phyloP scores from a whole-genome alignment of 2,113 vertebrate species.

The Oreochromis spilurus region DNA sequence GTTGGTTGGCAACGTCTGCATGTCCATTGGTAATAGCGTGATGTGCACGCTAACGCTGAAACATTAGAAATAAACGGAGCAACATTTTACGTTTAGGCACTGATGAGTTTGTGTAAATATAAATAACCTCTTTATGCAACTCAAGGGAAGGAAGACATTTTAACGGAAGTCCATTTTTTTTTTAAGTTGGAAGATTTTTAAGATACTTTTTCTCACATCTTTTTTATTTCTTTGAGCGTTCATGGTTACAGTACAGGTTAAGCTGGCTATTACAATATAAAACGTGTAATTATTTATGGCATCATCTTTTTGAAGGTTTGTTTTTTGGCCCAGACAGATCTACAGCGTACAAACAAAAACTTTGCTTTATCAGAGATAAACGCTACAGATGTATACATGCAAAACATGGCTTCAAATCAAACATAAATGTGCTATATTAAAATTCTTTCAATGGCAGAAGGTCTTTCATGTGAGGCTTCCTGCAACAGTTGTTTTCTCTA shows the following conservation, averaged over 20 bases:
- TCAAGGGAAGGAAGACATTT: not conserved
- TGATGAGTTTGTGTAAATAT: not conserved
- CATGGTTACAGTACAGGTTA: not conserved
- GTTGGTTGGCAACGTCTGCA: not conserved
- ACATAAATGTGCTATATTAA: not conserved
- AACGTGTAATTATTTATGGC: not conserved
- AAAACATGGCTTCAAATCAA: accelerated
- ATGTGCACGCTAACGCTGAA: accelerated
- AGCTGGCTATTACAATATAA: not conserved
- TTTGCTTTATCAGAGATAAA: not conserved
- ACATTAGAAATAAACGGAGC: not conserved
- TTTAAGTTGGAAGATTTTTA: not conserved
- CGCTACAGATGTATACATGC: not conserved
- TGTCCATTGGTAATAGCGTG: not conserved
- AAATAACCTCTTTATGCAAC: not conserved
- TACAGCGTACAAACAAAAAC: not conserved
- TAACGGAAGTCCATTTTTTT: not conserved
- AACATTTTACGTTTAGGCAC: accelerated
- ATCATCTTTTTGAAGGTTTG: not conserved
- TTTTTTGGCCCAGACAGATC: not conserved
- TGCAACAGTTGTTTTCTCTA: not conserved
- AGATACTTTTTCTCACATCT: not conserved
- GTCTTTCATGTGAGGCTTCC: not conserved
- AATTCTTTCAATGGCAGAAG: not conserved
- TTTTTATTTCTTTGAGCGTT: not conserved